Conservation (phyloP, 2,888 invertebrate species). For the Metellina segmentata region DNA sequence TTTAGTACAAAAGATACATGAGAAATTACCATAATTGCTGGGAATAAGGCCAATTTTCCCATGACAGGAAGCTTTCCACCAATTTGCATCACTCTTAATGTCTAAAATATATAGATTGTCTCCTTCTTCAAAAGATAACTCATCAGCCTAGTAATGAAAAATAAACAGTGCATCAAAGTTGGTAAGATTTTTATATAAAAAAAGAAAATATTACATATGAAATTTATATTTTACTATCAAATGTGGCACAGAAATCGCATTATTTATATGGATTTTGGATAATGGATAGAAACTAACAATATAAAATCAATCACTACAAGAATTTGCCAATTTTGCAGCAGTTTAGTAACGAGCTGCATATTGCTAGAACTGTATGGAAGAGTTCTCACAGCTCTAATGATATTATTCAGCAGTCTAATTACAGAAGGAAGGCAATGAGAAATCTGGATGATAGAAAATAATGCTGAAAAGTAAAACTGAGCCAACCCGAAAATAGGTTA, state of each 20-base stretch:
- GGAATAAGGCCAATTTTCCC: slow-evolving; percentile 84
- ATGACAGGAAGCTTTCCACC: slow-evolving; percentile 84
- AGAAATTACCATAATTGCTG: slow-evolving; percentile 84
- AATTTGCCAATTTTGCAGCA: too few relatives aligned
- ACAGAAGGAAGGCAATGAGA: too few relatives aligned
- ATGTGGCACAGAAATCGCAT: neutral
- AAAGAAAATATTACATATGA: neutral
- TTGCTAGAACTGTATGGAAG: too few relatives aligned
- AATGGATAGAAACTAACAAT: neutral
- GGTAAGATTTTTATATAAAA: neutral
- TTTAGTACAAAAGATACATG: slow-evolving; percentile 2
- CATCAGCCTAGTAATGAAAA: slow-evolving; percentile 82
- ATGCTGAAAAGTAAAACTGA: too few relatives aligned
- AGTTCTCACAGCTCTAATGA: too few relatives aligned
- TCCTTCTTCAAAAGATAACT: slow-evolving; percentile 86
- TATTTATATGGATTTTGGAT: neutral
- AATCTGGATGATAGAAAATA: neutral
- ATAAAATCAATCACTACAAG: too few relatives aligned
- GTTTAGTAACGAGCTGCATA: too few relatives aligned
- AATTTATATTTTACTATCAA: neutral
- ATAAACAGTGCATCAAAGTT: neutral
- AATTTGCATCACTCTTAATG: slow-evolving; percentile 82
- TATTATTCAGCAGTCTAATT: too few relatives aligned
- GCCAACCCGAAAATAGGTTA: too few relatives aligned
- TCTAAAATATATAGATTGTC: slow-evolving; percentile 85